Evolutionary conservation across 2,888 invertebrate genomes (phyloP).

Genomic region (Lordiphosa fenestrarum): DNA sequence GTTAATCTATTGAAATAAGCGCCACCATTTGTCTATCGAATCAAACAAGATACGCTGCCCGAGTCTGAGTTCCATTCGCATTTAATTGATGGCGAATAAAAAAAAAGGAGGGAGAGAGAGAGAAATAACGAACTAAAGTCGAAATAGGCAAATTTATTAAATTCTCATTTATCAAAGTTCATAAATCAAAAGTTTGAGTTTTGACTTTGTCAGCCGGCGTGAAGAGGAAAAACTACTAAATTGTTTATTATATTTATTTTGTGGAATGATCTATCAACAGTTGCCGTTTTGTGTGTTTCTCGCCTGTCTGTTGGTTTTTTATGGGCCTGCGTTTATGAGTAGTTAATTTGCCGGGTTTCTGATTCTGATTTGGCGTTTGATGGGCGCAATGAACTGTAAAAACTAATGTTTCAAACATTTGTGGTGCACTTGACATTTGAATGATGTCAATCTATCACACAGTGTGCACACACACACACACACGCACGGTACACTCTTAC

Average conservation of each 20-base stretch:
- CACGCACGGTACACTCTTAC: slow-evolving; percentile 56
- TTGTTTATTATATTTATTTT: slow-evolving; percentile 39
- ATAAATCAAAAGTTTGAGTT: slow-evolving; percentile 57
- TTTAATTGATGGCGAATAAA: slow-evolving; percentile 51
- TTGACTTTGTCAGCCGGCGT: slow-evolving; percentile 34
- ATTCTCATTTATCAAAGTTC: slow-evolving; percentile 73
- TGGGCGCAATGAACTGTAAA: slow-evolving; percentile 63
- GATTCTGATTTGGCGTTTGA: slow-evolving; percentile 28
- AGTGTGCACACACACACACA: slow-evolving; percentile 6
- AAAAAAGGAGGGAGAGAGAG: too few relatives aligned
- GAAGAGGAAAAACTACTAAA: slow-evolving; percentile 18
- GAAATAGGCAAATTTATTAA: slow-evolving; percentile 68
- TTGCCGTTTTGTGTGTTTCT: slow-evolving; percentile 54
- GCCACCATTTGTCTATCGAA: slow-evolving; percentile 63
- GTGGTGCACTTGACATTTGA: slow-evolving; percentile 67
- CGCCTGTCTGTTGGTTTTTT: slow-evolving; percentile 14
- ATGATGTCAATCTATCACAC: slow-evolving; percentile 74
- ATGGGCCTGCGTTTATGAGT: slow-evolving; percentile 57
- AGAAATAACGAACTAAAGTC: slow-evolving; percentile 22
- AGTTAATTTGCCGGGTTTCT: slow-evolving; percentile 68
- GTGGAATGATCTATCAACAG: slow-evolving; percentile 70
- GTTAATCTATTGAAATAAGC: slow-evolving; percentile 66
- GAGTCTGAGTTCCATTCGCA: slow-evolving; percentile 6
- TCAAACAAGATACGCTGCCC: slow-evolving; percentile 22
- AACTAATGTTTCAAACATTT: slow-evolving; percentile 43